Base-by-base conservation (phyloP, 2,113 vertebrate genomes). In the Grammomys surdaster region DNA sequence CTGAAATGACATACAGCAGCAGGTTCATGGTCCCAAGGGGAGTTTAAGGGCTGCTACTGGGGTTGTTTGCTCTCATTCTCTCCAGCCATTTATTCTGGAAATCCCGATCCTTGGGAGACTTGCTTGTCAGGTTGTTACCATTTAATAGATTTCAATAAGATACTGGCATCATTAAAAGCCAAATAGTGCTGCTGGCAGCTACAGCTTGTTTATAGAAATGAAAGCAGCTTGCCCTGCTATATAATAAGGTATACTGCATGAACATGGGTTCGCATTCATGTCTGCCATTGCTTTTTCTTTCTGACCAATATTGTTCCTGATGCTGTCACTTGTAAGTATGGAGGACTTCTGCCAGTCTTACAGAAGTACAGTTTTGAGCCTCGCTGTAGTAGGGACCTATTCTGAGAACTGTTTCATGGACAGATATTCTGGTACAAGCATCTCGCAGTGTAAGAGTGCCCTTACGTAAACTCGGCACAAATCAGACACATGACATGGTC, bases 201-300 rank as follows among this genome's bases (percentile, higher is more conserved):
- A 13, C 36, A 46, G 90, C 87, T 96, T 96, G 82, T 95, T 96
- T 92, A 90, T 87, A 95, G 87, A 95, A 93, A 76, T 93, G 93
- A 94, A 91, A 9, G 94, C 20, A 92, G 36, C n/a, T 92, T 89
- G 22, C 16, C 72, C 86, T 91, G 75, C 92, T 88, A 96, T 95
- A 88, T 85, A 85, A 51, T 78, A 87, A 94, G 67, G 63, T 54
- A 76, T 80, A 84, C 65, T 93, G 48, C n/a, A 33, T 24, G 67
- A 69, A 76, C 72, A 31, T 16, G 28, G 2, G 1, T 60, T 20
- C 77, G 22, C 70, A n/a, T 82, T 92, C 17, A 4, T 24, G 36
- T 33, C 6, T 22, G 51, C 54, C 48, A 8, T 13, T 67, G 22
- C 36, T 24, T 91, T 67, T 46, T 43, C 48, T 95, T 85, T 82